Evolutionary conservation across 92 coral and sea anemone genomes (phyloP), one percentile per base, ranked within the genome.

Genomic region (Porites lobata): DNA sequence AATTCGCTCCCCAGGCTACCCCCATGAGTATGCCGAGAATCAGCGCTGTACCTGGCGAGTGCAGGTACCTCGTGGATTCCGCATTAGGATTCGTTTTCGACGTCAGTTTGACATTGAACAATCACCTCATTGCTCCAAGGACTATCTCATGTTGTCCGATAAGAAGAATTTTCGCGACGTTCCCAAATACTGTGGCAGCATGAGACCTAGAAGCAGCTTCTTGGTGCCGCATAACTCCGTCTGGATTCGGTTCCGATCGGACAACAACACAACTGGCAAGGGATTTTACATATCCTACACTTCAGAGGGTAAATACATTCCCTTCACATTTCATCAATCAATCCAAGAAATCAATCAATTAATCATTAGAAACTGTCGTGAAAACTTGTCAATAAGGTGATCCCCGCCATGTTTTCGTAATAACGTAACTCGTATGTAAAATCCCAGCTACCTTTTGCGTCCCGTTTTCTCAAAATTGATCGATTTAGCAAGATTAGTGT

Each of bases 1-100:
- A 29, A 74, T 98, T 77, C 96, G 96, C 54, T 95, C 99, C 21
- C 99, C 99, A 54, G 94, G 95, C 62, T 95, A 94, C 88, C 98
- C 99, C 61, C 89, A 86, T 15, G 83, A 64, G 79, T 98, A 98
- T 82, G 88, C 65, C 32, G 79, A 70, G 57, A 88, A 95, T 59
- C 90, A 73, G 38, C 93, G 93, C 66, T 92, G 94, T 65, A 94
- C 92, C 15, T 98, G 99, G 99, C 95, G 94, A 73, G 93, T 98
- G 12, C 91, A 88, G 15, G 98, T 95, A 18, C 98, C 98, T 20
- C 84, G 94, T 32, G 99, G 99, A 20, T 98, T 87, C 89, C 94
- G 94, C 38, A 91, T 98, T 76, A 90, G 93, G 6, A 77, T 96
- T 57, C 85, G 97, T 69, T 98, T 98, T 88, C 98, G 99, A 65